phyloP scores from a whole-genome alignment of 2,113 vertebrate species.

The Paramisgurnus dabryanus region DNA sequence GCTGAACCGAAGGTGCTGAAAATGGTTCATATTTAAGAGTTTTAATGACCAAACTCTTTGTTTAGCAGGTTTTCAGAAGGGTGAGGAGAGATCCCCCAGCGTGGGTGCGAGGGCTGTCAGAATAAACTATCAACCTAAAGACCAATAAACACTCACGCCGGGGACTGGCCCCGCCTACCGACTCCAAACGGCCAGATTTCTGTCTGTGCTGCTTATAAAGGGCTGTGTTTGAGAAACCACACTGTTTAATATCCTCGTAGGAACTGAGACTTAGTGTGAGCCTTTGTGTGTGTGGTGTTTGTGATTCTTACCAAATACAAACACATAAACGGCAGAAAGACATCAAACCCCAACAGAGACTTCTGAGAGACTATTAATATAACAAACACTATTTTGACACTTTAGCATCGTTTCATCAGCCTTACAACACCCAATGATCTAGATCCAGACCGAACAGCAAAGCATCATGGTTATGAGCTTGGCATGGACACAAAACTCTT shows the following conservation, averaged over 20 bases:
- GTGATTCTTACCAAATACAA: background rate
- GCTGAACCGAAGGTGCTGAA: too few species aligned
- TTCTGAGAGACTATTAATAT: background rate
- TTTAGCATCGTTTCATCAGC: too few species aligned
- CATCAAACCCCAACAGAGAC: too few species aligned
- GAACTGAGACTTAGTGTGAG: background rate
- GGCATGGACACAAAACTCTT: background rate
- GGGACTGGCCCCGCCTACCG: conserved; percentile 20
- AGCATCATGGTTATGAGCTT: background rate
- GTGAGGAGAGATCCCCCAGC: background rate
- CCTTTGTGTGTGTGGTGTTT: background rate
- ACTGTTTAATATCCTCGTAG: conserved; percentile 18
- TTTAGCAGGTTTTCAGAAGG: background rate
- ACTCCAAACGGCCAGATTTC: conserved; percentile 28
- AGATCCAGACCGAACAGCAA: background rate
- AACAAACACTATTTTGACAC: too few species aligned
- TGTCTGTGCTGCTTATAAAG: conserved; percentile 21
- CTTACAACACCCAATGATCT: background rate
- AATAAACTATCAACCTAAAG: conserved; percentile 44
- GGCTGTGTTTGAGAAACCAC: conserved; percentile 10
- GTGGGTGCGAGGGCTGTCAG: conserved; percentile 30
- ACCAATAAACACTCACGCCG: conserved; percentile 44
- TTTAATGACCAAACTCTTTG: background rate
- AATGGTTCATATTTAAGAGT: too few species aligned
- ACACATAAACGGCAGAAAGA: background rate